Evolutionary conservation across 1,140 invertebrate species (phyloP).

Genomic region (Tenebrio molitor): DNA sequence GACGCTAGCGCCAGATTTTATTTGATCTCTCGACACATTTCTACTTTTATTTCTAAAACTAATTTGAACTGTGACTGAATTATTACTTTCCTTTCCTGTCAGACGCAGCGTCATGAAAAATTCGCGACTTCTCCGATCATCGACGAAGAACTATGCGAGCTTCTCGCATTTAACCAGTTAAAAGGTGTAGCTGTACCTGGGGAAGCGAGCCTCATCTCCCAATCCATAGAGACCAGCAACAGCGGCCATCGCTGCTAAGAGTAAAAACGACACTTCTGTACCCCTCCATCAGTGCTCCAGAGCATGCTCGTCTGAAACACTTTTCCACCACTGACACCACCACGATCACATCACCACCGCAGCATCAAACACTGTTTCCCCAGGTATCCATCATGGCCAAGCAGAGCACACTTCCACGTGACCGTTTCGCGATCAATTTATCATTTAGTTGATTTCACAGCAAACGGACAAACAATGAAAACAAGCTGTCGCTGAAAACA

Average conservation of each 20-base stretch:
- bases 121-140: too few relatives aligned
- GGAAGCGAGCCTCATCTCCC: slow-evolving; percentile 65
- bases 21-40: too few relatives aligned
- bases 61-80: too few relatives aligned
- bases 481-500: neutral
- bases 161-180: too few relatives aligned
- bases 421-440: too few relatives aligned
- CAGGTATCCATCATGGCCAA: slow-evolving; percentile 31
- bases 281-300: slow-evolving; percentile 55
- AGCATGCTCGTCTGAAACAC: slow-evolving; percentile 45
- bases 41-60: too few relatives aligned
- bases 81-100: too few relatives aligned
- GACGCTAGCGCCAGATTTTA: too few relatives aligned
- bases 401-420: too few relatives aligned
- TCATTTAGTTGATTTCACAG: slow-evolving; percentile 38
- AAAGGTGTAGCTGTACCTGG: slow-evolving; percentile 63
- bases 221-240: slow-evolving; percentile 68
- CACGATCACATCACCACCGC: slow-evolving; percentile 16
- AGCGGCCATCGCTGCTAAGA: slow-evolving; percentile 64
- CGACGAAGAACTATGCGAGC: too few relatives aligned
- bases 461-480: slow-evolving; percentile 21
- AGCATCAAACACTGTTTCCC: slow-evolving; percentile 2
- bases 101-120: neutral
- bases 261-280: slow-evolving; percentile 23
- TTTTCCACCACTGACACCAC: slow-evolving; percentile 3